Conservation (phyloP, 2,797 vertebrate species). For the Astyanax mexicanus region DNA sequence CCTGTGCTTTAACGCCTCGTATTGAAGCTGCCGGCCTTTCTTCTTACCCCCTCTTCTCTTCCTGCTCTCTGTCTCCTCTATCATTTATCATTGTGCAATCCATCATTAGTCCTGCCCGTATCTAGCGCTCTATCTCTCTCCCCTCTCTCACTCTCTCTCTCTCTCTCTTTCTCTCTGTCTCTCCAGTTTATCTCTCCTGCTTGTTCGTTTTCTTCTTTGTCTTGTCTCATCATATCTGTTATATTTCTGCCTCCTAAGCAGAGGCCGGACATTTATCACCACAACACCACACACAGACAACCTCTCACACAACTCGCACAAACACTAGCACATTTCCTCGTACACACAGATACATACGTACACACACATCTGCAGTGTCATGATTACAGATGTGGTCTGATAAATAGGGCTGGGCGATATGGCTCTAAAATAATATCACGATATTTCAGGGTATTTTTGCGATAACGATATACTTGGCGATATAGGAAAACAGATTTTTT, state of each 20-base stretch:
- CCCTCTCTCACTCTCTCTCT: not conserved
- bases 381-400: no score
- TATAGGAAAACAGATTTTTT: no score
- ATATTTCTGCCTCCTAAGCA: not conserved
- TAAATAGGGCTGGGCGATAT: no score
- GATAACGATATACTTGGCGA: no score
- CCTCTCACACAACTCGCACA: no score
- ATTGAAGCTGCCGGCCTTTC: not conserved
- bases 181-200: not conserved
- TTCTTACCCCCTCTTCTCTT: not conserved
- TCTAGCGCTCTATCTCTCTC: not conserved
- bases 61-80: not conserved
- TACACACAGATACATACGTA: no score
- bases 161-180: not conserved
- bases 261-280: no score
- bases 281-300: no score
- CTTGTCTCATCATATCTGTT: not conserved
- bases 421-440: no score
- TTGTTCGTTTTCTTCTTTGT: not conserved
- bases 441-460: no score
- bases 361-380: no score
- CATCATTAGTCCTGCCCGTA: constrained; percentile 11
- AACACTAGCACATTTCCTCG: no score
- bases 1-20: not conserved
- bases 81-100: not conserved